Evolutionary conservation across 2,797 vertebrate genomes (phyloP).

Genomic region (Bradypus variegatus): DNA sequence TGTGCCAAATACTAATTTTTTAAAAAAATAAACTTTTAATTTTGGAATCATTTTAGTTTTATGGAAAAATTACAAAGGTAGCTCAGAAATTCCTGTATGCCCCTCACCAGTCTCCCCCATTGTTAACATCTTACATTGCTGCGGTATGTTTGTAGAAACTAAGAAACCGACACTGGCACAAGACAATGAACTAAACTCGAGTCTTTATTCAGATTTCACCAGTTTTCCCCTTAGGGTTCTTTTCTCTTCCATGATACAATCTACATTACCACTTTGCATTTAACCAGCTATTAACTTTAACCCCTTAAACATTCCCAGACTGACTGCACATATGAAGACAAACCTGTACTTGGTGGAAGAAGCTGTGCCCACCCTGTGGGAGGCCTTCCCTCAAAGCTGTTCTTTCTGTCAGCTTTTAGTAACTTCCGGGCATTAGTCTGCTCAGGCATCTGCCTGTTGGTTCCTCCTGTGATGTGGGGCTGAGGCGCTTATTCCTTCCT

Average conservation of each 20-base stretch:
- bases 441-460: neutral
- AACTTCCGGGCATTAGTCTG: neutral
- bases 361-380: neutral
- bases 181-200: neutral
- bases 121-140: neutral
- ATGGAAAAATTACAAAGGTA: neutral
- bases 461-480: neutral
- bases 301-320: conserved; percentile 2
- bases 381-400: neutral
- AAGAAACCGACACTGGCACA: neutral
- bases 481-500: neutral
- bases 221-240: neutral
- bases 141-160: neutral
- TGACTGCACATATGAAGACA: neutral
- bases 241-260: neutral
- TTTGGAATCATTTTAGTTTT: neutral
- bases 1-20: neutral
- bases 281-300: conserved; percentile 29
- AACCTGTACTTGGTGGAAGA: neutral
- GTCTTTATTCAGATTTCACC: neutral
- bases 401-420: neutral
- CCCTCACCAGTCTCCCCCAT: neutral
- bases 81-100: neutral
- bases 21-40: neutral
- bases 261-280: conserved; percentile 6